Conservation (phyloP, 2,888 invertebrate species). For the Oxystoma pomonae region DNA sequence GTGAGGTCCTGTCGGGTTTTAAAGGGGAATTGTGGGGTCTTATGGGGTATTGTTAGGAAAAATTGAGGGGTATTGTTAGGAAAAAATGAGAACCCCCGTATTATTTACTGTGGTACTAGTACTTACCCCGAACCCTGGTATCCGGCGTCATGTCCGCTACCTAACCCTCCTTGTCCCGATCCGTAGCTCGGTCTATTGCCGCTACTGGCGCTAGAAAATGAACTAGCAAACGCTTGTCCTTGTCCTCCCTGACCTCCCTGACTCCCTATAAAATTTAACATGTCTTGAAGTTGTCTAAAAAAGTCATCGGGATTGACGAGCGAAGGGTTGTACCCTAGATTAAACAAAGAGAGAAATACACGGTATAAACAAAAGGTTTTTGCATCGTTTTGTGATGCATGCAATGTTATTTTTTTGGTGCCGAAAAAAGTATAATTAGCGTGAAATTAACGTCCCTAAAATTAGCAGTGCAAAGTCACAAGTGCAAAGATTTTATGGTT, state of each 20-base stretch:
- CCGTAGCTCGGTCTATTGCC: slow-evolving; percentile 12
- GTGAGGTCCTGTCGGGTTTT: too few species aligned
- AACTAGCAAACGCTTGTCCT: slow-evolving; percentile 25
- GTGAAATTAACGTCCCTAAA: too few species aligned
- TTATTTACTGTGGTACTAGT: too few species aligned
- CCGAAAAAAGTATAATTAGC: too few species aligned
- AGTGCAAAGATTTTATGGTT: too few species aligned
- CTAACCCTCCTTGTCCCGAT: slow-evolving; percentile 24
- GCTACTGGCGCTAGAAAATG: slow-evolving; percentile 28
- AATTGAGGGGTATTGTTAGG: too few species aligned
- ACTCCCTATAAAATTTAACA: slow-evolving; percentile 8
- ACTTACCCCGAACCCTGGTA: slow-evolving; percentile 27
- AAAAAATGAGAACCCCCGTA: too few species aligned
- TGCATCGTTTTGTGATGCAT: neutral
- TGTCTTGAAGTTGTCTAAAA: slow-evolving; percentile 1
- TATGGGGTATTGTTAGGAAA: too few species aligned
- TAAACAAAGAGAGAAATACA: neutral
- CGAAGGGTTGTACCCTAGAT: slow-evolving; percentile 3
- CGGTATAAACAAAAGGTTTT: neutral
- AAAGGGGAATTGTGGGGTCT: too few species aligned
- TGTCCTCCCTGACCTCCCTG: slow-evolving; percentile 18
- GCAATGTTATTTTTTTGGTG: too few species aligned
- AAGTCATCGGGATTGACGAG: slow-evolving; percentile 9
- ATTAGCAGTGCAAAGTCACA: too few species aligned
- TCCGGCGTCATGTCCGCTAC: slow-evolving; percentile 26